Evolutionary conservation across 2,797 vertebrate genomes (phyloP).

Genomic region (Rhodeus uyekii): DNA sequence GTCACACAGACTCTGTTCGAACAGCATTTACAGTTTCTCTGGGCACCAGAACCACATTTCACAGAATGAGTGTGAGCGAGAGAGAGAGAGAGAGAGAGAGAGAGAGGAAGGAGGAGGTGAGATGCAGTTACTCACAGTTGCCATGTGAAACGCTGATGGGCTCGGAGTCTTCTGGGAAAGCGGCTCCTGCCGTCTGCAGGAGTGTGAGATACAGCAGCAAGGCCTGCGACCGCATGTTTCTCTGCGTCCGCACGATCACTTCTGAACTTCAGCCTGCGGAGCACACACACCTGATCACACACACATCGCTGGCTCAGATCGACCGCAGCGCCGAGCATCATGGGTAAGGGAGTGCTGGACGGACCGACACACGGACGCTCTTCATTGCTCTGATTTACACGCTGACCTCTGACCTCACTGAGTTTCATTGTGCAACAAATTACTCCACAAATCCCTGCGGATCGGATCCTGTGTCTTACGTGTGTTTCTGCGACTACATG

Average conservation of each 20-base stretch:
- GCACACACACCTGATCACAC: conserved; percentile 25
- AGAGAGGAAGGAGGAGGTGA: not conserved
- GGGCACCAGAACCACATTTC: not conserved
- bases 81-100: not conserved
- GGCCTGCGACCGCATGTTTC: conserved; percentile 98
- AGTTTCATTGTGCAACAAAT: not conserved
- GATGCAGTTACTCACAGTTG: conserved; percentile 65
- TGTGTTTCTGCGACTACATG: no score
- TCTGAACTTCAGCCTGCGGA: conserved; percentile 88
- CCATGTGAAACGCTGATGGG: conserved; percentile 99
- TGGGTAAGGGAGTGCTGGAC: conserved; percentile 62
- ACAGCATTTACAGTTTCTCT: conserved; percentile 32
- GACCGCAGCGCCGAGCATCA: conserved; percentile 55
- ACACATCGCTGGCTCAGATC: conserved; percentile 57
- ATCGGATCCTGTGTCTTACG: no score
- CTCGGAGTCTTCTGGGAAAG: conserved; percentile 98
- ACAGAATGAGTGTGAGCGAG: no score
- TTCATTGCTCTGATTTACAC: conserved; percentile 14
- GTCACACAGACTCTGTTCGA: conserved; percentile 34
- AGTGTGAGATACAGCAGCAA: conserved; percentile 97
- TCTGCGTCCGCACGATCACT: conserved; percentile 78
- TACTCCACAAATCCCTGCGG: not conserved
- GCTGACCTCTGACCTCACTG: not conserved
- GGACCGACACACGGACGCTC: conserved; percentile 10
- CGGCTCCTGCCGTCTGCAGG: conserved; percentile 91